A percentile compares a stretch with the other conserved stretches of the same genome.
These are phyloP conservation scores for Brachyptera putata DNA, from an alignment of 2,888 invertebrate genomes.

Conservation along the genomic window DNA sequence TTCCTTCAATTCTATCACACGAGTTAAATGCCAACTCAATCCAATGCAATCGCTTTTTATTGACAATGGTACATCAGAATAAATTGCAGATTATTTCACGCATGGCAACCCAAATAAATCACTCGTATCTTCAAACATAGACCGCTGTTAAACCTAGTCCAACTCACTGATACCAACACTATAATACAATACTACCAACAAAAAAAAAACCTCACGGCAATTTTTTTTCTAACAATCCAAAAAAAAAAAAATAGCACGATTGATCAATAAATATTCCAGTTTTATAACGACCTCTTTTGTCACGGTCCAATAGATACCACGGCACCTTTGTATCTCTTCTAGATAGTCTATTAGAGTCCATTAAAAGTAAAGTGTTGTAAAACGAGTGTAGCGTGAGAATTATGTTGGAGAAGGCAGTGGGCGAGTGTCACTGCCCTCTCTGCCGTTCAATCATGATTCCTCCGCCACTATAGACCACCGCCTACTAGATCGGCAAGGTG, in stretches of 20 bases:
- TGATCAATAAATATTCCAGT: slow-evolving; percentile 6
- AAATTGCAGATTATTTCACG: too few relatives aligned
- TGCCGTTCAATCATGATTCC: not conserved
- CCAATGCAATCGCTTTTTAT: too few relatives aligned
- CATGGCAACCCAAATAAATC: too few relatives aligned
- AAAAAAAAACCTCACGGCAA: too few relatives aligned
- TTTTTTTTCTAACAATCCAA: not conserved
- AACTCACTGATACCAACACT: too few relatives aligned
- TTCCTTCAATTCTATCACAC: too few relatives aligned
- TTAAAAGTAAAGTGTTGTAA: not conserved
- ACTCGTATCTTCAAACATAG: too few relatives aligned
- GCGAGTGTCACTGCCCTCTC: slow-evolving; percentile 7
- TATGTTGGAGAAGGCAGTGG: not conserved
- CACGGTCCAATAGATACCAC: not conserved
- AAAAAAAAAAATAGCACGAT: not conserved
- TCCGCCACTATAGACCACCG: too few relatives aligned
- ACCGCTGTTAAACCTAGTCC: too few relatives aligned
- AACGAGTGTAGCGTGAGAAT: not conserved
- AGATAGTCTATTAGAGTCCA: not conserved
- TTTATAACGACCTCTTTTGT: not conserved
- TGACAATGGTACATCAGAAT: too few relatives aligned
- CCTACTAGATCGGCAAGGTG: not conserved
- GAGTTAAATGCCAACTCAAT: too few relatives aligned
- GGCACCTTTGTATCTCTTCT: not conserved
- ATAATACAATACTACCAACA: too few relatives aligned